Conservation (phyloP, 2,113 vertebrate genomes). For the Platysternon megacephalum region DNA sequence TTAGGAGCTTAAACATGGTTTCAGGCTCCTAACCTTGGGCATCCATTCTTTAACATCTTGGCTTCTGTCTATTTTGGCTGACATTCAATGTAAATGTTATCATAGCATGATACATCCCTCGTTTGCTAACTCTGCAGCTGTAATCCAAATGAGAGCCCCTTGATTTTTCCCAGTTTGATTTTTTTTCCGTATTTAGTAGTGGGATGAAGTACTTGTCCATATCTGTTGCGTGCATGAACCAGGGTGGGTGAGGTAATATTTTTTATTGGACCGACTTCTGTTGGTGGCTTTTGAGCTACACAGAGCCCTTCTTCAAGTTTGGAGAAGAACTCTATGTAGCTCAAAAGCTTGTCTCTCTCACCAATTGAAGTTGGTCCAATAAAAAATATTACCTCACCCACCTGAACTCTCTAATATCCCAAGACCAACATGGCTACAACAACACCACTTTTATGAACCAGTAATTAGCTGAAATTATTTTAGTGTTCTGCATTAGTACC, state of each 20-base stretch:
- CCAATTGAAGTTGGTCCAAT: too few species aligned
- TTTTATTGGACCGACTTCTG: too few species aligned
- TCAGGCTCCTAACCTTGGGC: not conserved
- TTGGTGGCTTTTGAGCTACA: too few species aligned
- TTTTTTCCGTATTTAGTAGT: not conserved
- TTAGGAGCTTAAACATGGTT: not conserved
- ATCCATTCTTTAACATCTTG: fast-evolving
- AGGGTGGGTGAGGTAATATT: too few species aligned
- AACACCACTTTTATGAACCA: not conserved
- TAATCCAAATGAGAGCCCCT: not conserved
- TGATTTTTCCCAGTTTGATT: not conserved
- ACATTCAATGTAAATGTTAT: not conserved
- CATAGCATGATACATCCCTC: not conserved
- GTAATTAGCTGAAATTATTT: not conserved
- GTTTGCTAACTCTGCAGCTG: not conserved
- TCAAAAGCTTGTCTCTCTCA: too few species aligned
- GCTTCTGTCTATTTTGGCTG: fast-evolving
- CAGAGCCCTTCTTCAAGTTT: too few species aligned
- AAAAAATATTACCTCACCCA: not conserved
- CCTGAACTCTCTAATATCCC: not conserved
- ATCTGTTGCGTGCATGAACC: not conserved
- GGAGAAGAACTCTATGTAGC: too few species aligned
- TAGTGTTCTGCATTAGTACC: not conserved
- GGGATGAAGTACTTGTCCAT: not conserved
- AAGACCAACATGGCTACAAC: not conserved